These are phyloP conservation scores for Platypus cylindrus DNA, from an alignment of 2,888 invertebrate species.

Conservation along the genomic window DNA sequence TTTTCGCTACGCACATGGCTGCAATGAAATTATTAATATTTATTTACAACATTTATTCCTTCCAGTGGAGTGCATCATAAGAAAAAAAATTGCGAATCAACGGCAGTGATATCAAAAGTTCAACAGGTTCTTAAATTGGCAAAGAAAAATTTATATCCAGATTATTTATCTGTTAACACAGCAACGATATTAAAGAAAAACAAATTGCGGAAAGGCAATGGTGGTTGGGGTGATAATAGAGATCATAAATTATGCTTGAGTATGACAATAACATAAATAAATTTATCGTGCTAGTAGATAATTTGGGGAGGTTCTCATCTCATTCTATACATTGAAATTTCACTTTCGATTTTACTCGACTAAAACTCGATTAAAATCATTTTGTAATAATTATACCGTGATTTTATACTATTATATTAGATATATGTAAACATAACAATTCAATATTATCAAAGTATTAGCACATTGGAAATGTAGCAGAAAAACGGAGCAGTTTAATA, in stretches of 20 bases:
- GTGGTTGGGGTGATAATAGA: conserved; percentile 91
- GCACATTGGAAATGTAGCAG: no score
- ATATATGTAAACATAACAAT: no score
- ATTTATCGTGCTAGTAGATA: no score
- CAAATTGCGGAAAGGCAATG: conserved; percentile 79
- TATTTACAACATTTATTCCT: conserved; percentile 6
- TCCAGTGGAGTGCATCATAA: conserved; percentile 92
- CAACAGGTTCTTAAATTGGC: conserved; percentile 66
- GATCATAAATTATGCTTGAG: conserved; percentile 74
- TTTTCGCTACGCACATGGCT: background rate
- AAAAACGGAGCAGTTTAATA: no score
- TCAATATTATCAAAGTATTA: no score
- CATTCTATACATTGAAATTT: no score
- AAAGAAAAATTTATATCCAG: conserved; percentile 56
- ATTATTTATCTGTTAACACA: conserved; percentile 51
- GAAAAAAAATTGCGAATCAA: conserved; percentile 80
- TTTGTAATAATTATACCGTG: no score
- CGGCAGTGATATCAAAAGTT: conserved; percentile 71
- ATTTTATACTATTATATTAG: no score
- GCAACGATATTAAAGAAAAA: conserved; percentile 58
- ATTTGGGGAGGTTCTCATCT: background rate
- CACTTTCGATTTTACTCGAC: no score
- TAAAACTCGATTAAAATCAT: no score
- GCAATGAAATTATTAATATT: no score
- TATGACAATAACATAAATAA: conserved; percentile 42